These are phyloP conservation scores for Caenorhabditis brenneri DNA, from an alignment of 1,140 invertebrate species.

Conservation along the genomic window DNA sequence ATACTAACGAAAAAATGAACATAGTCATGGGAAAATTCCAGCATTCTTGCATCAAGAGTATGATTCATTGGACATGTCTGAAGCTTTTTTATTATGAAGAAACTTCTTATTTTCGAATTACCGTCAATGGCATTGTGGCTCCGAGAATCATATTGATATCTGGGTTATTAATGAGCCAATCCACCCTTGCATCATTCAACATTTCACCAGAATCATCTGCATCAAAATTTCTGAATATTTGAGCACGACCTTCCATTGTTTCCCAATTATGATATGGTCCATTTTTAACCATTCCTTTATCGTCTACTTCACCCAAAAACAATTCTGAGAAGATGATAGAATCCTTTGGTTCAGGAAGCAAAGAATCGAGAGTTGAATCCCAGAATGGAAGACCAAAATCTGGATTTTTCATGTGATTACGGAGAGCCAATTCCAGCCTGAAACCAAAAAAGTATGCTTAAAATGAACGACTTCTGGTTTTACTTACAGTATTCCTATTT, in stretches of 20 bases:
- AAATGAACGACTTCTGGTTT: no score
- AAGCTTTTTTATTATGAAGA: background rate
- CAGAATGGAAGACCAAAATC: slow-evolving; percentile 58
- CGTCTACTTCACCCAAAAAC: slow-evolving; percentile 55
- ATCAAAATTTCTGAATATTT: slow-evolving; percentile 42
- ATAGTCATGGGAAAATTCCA: slow-evolving; percentile 58
- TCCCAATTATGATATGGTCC: slow-evolving; percentile 60
- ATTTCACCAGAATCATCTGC: slow-evolving; percentile 50
- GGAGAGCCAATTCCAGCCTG: slow-evolving; percentile 25
- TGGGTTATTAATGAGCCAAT: slow-evolving; percentile 51
- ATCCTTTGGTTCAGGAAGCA: slow-evolving; percentile 55
- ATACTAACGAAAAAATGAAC: slow-evolving; percentile 55
- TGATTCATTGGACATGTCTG: slow-evolving; percentile 55
- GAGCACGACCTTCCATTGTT: slow-evolving; percentile 51
- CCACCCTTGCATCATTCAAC: slow-evolving; percentile 53
- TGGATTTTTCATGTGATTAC: slow-evolving; percentile 31
- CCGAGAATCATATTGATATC: slow-evolving; percentile 54
- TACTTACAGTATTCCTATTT: no score
- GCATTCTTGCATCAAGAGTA: slow-evolving; percentile 52
- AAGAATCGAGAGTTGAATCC: slow-evolving; percentile 55
- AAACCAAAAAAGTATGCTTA: background rate
- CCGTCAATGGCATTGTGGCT: slow-evolving; percentile 47
- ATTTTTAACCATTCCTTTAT: slow-evolving; percentile 52
- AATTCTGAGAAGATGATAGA: slow-evolving; percentile 56
- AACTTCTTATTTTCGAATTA: background rate